phyloP scores from a whole-genome alignment of 23 tunicate species.

The Phallusia fumigata region DNA sequence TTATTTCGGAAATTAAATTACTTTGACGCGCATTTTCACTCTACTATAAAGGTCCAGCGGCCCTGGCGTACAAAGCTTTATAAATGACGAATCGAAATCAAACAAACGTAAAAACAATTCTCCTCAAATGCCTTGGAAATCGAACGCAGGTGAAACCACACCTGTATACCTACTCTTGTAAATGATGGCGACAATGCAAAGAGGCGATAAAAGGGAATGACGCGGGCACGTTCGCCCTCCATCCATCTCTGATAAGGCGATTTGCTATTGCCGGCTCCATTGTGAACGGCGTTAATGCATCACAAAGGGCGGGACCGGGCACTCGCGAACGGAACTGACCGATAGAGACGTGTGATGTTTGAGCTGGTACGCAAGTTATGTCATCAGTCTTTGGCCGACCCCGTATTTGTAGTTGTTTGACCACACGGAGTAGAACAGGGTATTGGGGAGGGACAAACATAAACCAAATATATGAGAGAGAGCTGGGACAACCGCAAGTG shows the following conservation, averaged over 20 bases:
- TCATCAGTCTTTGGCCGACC: not conserved
- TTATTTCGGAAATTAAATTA: no score
- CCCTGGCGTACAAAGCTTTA: no score
- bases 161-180: not conserved
- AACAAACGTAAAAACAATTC: no score
- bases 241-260: slow-evolving; percentile 2
- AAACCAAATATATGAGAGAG: no score
- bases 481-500: no score
- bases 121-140: no score
- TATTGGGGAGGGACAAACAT: no score
- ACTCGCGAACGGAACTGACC: slow-evolving; percentile 6
- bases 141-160: not conserved
- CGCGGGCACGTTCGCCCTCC: not conserved
- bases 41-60: no score
- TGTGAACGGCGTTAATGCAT: slow-evolving; percentile 6
- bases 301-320: not conserved
- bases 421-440: no score
- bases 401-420: not conserved
- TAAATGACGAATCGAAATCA: no score
- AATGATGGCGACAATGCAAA: not conserved
- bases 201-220: not conserved
- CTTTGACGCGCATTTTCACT: no score
- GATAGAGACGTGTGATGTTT: not conserved
- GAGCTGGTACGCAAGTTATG: slow-evolving; percentile 1
- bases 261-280: not conserved